These are phyloP conservation scores for Thermophis baileyi DNA, from an alignment of 2,113 vertebrate species.

Conservation along the genomic window DNA sequence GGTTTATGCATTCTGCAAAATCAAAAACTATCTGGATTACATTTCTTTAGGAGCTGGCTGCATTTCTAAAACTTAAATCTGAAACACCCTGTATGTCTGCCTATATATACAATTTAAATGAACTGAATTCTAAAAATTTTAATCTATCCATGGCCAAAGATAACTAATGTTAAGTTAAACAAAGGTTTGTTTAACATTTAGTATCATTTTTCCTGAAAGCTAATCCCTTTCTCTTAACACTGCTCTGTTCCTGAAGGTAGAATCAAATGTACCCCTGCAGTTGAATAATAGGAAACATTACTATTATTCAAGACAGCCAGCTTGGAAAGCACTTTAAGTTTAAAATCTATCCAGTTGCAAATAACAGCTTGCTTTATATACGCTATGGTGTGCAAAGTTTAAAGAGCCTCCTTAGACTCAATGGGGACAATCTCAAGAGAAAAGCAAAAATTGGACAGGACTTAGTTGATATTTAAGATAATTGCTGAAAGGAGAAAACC, in stretches of 20 bases:
- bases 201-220: neutral
- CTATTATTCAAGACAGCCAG: neutral
- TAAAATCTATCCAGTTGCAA: neutral
- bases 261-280: neutral
- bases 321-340: neutral
- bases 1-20: neutral
- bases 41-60: neutral
- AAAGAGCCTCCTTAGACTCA: neutral
- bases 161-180: neutral
- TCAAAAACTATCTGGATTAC: neutral
- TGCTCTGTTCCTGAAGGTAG: neutral
- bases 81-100: neutral
- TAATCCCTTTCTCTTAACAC: neutral
- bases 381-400: too few species aligned
- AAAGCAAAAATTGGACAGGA: neutral
- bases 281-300: neutral
- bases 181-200: neutral
- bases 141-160: neutral
- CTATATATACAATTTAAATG: neutral
- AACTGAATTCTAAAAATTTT: neutral
- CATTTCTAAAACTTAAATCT: neutral
- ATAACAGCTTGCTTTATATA: neutral
- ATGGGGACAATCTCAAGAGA: neutral
- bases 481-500: neutral
- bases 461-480: neutral